A percentile compares a stretch with the other conserved stretches of the same genome.
phyloP scores from a whole-genome alignment of 2,113 vertebrate genomes.

The Herpailurus yagouaroundi region DNA sequence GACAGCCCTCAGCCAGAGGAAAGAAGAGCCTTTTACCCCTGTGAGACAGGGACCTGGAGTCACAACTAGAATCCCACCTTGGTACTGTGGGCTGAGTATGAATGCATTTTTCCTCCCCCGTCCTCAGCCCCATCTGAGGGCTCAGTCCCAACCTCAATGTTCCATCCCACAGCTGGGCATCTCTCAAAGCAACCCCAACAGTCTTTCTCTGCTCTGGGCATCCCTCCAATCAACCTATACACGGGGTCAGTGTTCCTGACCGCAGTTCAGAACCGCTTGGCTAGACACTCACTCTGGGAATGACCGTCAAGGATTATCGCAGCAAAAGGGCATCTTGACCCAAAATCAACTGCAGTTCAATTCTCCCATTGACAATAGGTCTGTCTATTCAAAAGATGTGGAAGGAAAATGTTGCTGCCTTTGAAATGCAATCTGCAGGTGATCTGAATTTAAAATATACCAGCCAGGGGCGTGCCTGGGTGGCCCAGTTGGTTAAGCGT shows the following conservation, averaged over 20 bases:
- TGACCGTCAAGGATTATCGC: not conserved
- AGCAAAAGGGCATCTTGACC: not conserved
- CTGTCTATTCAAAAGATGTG: not conserved
- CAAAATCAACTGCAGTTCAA: not conserved
- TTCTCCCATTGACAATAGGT: not conserved
- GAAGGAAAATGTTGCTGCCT: not conserved
- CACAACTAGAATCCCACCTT: not conserved
- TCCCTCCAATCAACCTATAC: not conserved
- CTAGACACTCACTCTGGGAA: not conserved
- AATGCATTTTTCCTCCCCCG: not conserved
- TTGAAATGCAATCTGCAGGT: not conserved
- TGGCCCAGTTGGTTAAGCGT: too few species aligned
- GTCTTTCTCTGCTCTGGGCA: not conserved
- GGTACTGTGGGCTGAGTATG: too few species aligned
- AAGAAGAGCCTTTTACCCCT: not conserved
- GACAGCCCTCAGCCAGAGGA: not conserved
- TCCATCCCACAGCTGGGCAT: not conserved
- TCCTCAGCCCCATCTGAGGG: not conserved
- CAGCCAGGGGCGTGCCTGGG: too few species aligned
- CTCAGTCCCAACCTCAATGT: not conserved
- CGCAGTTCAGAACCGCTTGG: not conserved
- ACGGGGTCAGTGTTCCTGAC: not conserved
- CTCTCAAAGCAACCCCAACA: not conserved
- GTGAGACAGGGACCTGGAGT: not conserved
- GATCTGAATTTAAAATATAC: not conserved